These are phyloP conservation scores for Desmodus rotundus DNA, from an alignment of 2,113 vertebrate genomes.

Conservation along the genomic window DNA sequence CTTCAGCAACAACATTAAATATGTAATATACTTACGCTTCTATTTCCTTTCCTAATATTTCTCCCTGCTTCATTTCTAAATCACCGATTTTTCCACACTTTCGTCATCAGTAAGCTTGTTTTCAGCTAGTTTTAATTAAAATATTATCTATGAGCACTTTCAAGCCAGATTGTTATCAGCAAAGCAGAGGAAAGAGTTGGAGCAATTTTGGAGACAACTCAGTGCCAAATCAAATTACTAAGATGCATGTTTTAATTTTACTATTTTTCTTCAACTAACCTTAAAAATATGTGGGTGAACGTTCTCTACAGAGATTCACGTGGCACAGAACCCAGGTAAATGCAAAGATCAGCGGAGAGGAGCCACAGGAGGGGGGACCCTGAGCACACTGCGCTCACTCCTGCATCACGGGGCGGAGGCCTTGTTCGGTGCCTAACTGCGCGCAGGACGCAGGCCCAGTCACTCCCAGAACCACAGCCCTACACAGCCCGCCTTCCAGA, in stretches of 20 bases:
- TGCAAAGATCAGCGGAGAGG: not conserved
- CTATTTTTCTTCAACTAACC: not conserved
- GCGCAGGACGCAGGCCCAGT: fast-evolving
- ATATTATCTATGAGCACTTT: slow-evolving; percentile 28
- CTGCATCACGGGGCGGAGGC: too few species aligned
- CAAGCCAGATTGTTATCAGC: not conserved
- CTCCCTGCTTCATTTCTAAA: not conserved
- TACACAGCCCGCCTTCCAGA: not conserved
- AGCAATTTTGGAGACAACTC: not conserved
- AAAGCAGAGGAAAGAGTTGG: not conserved
- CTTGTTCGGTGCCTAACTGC: fast-evolving
- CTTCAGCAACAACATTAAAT: not conserved
- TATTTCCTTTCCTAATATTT: not conserved
- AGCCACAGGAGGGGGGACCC: not conserved
- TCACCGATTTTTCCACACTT: slow-evolving; percentile 14
- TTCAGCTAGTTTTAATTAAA: slow-evolving; percentile 54
- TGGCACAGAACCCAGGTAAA: not conserved
- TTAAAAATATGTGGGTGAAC: not conserved
- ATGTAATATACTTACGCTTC: not conserved
- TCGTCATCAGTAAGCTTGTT: slow-evolving; percentile 5
- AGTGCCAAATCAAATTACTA: slow-evolving; percentile 14
- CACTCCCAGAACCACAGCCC: not conserved
- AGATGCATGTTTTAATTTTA: slow-evolving; percentile 16
- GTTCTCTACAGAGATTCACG: not conserved
- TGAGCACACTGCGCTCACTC: fast-evolving